Evolutionary conservation across 2,888 invertebrate species (phyloP).

Genomic region (Ophion ventricosus): DNA sequence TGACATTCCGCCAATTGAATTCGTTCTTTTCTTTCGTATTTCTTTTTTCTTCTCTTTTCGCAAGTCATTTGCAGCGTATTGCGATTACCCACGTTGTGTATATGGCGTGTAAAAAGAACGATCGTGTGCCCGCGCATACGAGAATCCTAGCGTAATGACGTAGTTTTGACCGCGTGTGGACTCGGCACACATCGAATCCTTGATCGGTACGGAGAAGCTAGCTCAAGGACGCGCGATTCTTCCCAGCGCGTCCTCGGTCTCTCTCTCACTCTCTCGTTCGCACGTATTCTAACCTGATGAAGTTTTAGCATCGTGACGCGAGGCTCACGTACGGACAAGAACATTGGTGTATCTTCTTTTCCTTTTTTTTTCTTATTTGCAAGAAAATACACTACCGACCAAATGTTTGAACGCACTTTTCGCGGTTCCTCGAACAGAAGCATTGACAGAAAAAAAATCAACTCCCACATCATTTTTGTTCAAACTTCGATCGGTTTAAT

Average conservation of each 20-base stretch:
- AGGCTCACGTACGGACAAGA: neutral
- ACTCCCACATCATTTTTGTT: too few species aligned
- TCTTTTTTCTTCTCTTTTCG: constrained; percentile 7
- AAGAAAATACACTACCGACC: neutral
- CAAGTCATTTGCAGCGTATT: constrained; percentile 1
- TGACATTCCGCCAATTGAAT: constrained; percentile 76
- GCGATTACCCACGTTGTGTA: neutral
- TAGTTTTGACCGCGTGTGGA: constrained; percentile 43
- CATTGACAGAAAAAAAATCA: too few species aligned
- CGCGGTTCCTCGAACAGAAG: too few species aligned
- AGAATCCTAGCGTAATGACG: constrained; percentile 43
- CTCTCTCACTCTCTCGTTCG: constrained; percentile 3
- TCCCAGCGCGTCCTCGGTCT: constrained; percentile 11
- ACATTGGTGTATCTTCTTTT: neutral
- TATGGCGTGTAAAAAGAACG: neutral
- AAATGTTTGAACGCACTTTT: neutral
- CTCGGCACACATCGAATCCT: constrained; percentile 59
- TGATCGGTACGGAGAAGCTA: constrained; percentile 73
- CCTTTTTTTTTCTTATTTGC: neutral
- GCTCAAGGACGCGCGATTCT: constrained; percentile 75
- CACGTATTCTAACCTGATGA: constrained; percentile 7
- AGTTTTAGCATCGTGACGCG: neutral
- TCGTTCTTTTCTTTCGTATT: constrained; percentile 62
- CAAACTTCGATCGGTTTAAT: too few species aligned
- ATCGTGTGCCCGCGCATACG: neutral